phyloP scores from a whole-genome alignment of 2,797 vertebrate species.

The Nannoperca australis region DNA sequence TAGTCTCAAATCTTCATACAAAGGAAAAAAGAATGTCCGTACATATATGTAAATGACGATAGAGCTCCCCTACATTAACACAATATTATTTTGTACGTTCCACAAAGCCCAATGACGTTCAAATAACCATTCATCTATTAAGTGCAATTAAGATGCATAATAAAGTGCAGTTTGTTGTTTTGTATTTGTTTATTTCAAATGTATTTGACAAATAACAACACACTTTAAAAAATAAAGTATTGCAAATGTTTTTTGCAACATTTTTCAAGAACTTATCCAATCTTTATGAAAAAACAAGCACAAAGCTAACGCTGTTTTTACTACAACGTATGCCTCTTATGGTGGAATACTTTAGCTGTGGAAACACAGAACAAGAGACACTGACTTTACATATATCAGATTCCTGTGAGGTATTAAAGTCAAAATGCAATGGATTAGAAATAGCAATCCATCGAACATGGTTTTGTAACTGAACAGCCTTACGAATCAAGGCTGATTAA shows the following conservation, averaged over 20 bases:
- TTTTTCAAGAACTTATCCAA: background rate
- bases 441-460: background rate
- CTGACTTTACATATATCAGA: background rate
- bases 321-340: background rate
- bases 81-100: background rate
- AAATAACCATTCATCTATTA: background rate
- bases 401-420: background rate
- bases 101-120: background rate
- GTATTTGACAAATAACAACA: constrained; percentile 31
- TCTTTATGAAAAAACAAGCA: background rate
- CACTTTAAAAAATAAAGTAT: constrained; percentile 11
- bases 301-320: background rate
- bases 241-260: constrained; percentile 9
- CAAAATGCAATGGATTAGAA: background rate
- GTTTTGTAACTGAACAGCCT: background rate
- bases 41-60: background rate
- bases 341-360: background rate
- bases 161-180: background rate
- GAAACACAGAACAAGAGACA: background rate
- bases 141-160: constrained; percentile 4
- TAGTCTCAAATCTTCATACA: constrained; percentile 5
- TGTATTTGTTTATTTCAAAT: constrained; percentile 54
- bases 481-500: background rate
- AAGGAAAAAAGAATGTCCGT: background rate
- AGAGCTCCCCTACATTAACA: too few relatives aligned